Conservation (phyloP, 2,797 vertebrate species). For the Bovichtus diacanthus region DNA sequence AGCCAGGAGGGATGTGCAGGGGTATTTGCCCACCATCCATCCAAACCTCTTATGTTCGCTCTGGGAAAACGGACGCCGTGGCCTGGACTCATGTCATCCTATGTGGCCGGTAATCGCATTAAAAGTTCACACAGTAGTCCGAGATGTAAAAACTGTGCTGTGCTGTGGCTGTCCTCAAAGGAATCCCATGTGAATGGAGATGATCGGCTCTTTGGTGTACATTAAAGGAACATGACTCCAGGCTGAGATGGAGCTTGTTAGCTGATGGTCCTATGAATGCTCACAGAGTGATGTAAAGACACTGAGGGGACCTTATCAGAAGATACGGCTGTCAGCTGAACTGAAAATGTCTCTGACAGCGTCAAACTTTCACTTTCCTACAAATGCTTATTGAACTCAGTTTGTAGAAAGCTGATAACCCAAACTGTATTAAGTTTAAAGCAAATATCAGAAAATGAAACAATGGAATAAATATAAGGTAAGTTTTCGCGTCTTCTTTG, state of each 20-base stretch:
- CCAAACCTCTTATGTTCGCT: constrained; percentile 74
- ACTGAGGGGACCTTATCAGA: constrained; percentile 6
- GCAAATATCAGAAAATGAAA: neutral
- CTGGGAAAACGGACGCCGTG: constrained; percentile 63
- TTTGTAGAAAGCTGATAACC: rapidly evolving
- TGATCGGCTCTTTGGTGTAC: constrained; percentile 29
- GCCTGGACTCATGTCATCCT: constrained; percentile 64
- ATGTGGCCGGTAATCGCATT: constrained; percentile 69
- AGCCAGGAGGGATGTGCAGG: constrained; percentile 65
- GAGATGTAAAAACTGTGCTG: constrained; percentile 43
- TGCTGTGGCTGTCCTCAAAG: constrained; percentile 54
- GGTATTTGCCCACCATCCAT: constrained; percentile 61
- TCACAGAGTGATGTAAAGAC: constrained; percentile 17
- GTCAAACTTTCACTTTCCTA: constrained; percentile 26
- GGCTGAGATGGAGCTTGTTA: constrained; percentile 54
- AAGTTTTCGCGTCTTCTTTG: neutral
- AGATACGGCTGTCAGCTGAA: constrained; percentile 18
- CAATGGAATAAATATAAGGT: neutral
- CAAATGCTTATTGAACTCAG: neutral
- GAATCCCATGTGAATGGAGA: constrained; percentile 29
- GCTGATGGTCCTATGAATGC: constrained; percentile 42
- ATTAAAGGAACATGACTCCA: constrained; percentile 45
- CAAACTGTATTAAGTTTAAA: neutral
- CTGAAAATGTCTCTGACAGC: constrained; percentile 11
- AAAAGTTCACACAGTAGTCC: constrained; percentile 72